Evolutionary conservation across 2,113 vertebrate genomes (phyloP).

Genomic region (Ictidomys tridecemlineatus): DNA sequence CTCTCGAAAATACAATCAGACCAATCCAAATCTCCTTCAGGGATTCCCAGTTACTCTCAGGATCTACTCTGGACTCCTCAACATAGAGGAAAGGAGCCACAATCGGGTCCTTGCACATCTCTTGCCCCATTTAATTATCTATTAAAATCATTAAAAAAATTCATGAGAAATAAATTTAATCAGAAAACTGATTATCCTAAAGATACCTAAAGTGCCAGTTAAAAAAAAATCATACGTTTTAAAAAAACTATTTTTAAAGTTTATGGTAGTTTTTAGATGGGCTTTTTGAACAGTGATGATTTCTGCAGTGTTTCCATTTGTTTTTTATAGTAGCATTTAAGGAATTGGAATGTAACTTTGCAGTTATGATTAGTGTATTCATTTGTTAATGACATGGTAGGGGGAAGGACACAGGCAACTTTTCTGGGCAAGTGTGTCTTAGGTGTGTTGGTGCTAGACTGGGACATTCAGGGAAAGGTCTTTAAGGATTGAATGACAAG

Average conservation of each 20-base stretch:
- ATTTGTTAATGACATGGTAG: background rate
- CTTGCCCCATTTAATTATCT: background rate
- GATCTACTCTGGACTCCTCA: background rate
- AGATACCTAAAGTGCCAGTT: background rate
- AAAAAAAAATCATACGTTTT: background rate
- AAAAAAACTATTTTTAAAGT: background rate
- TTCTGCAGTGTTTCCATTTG: background rate
- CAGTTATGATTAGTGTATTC: background rate
- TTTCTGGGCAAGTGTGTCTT: background rate
- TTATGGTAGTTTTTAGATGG: background rate
- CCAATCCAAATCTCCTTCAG: background rate
- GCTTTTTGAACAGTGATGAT: background rate
- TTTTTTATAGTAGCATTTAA: background rate
- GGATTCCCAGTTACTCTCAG: background rate
- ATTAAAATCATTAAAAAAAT: background rate
- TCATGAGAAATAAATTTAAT: background rate
- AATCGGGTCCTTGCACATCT: background rate
- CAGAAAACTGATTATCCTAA: conserved; percentile 1
- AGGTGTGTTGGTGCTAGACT: background rate
- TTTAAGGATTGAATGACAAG: background rate
- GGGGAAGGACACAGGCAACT: background rate
- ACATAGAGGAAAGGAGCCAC: too few relatives aligned
- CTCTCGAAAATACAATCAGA: conserved; percentile 28
- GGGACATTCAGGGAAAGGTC: background rate
- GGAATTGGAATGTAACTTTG: background rate